Conservation (phyloP, 1,140 invertebrate species). For the Bombus sibiricus region DNA sequence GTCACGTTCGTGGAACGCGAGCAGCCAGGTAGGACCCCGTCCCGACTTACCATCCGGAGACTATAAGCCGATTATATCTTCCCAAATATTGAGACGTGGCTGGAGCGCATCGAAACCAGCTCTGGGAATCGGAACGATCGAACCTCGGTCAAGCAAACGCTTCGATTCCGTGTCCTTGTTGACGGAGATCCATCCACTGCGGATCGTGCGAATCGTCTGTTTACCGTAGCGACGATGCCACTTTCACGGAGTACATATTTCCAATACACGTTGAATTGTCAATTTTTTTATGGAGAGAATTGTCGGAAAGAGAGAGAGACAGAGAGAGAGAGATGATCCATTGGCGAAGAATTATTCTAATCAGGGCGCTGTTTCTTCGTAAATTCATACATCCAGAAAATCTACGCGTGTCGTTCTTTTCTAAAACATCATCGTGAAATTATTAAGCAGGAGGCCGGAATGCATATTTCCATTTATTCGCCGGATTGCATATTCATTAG, state of each 20-base stretch:
- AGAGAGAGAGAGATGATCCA: too few species aligned
- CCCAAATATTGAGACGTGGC: constrained; percentile 79
- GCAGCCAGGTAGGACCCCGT: constrained; percentile 64
- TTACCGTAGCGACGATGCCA: not conserved
- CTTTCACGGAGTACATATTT: not conserved
- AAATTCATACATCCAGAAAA: too few species aligned
- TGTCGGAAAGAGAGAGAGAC: too few species aligned
- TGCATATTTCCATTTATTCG: too few species aligned
- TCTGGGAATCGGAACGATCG: constrained; percentile 43
- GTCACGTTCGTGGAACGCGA: constrained; percentile 74
- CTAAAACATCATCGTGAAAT: too few species aligned
- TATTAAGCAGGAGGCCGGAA: too few species aligned
- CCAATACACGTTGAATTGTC: not conserved
- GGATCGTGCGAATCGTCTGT: not conserved
- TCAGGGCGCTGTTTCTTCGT: too few species aligned
- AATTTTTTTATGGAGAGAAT: too few species aligned
- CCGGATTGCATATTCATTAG: too few species aligned
- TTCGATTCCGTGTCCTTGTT: not conserved
- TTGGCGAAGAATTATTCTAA: too few species aligned
- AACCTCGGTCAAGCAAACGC: not conserved
- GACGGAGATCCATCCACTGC: not conserved
- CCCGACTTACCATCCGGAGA: constrained; percentile 68
- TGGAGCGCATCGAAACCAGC: constrained; percentile 62
- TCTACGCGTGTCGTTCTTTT: too few species aligned
- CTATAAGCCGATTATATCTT: constrained; percentile 80